phyloP scores from a whole-genome alignment of 2,888 invertebrate genomes.

The Polymixis lichenea region DNA sequence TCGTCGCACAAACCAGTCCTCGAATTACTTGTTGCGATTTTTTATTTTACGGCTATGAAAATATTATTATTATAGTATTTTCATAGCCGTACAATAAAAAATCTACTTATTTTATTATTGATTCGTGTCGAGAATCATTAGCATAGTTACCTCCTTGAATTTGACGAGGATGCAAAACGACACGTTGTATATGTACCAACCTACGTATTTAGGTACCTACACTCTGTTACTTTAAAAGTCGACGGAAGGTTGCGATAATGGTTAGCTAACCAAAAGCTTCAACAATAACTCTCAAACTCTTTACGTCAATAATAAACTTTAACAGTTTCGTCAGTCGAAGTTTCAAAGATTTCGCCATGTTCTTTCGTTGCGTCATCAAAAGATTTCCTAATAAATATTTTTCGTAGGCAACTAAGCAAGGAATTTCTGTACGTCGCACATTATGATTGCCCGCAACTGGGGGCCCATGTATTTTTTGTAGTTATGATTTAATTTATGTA shows the following conservation, averaged over 20 bases:
- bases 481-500: background rate
- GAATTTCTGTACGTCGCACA: slow-evolving; percentile 23
- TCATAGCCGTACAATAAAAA: no score
- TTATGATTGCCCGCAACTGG: slow-evolving; percentile 5
- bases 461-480: background rate
- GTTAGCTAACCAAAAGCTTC: slow-evolving; percentile 4
- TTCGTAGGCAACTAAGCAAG: background rate
- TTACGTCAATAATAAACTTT: slow-evolving; percentile 34
- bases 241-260: background rate
- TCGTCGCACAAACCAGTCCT: no score
- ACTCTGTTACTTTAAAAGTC: background rate
- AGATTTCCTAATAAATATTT: slow-evolving; percentile 41
- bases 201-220: background rate
- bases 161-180: no score
- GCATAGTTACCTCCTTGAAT: no score
- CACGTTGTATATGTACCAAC: no score
- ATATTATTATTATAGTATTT: no score
- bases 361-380: slow-evolving; percentile 17
- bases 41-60: no score
- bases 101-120: no score
- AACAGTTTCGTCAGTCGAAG: slow-evolving; percentile 3
- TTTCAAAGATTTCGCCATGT: slow-evolving; percentile 21
- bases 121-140: no score
- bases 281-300: slow-evolving; percentile 13
- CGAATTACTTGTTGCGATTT: no score